phyloP scores from a whole-genome alignment of 2,113 vertebrate genomes.

The Mastomys coucha region DNA sequence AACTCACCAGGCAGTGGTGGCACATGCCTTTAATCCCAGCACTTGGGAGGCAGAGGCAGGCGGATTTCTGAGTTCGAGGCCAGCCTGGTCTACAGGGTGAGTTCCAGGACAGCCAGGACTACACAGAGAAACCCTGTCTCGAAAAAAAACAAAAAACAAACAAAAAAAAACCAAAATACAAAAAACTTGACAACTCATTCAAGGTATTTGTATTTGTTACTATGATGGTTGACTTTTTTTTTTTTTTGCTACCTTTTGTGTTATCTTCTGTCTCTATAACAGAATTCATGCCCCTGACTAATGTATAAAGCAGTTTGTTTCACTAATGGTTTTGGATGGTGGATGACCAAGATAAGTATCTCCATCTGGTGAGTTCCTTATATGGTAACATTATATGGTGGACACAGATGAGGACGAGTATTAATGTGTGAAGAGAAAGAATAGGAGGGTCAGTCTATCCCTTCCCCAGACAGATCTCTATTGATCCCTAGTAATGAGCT shows the following conservation, averaged over 20 bases:
- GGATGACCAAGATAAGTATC: neutral
- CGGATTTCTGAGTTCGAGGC: too few species aligned
- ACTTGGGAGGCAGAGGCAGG: too few species aligned
- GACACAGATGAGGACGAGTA: neutral
- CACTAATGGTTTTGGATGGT: neutral
- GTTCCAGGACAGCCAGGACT: too few species aligned
- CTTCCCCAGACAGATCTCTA: rapidly evolving
- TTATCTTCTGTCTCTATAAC: neutral
- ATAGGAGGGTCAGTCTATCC: neutral
- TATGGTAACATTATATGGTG: neutral
- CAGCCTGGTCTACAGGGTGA: too few species aligned
- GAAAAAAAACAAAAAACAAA: too few species aligned
- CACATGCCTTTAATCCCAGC: too few species aligned
- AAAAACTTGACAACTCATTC: conserved; percentile 22
- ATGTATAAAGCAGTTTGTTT: neutral
- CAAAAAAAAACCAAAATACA: too few species aligned
- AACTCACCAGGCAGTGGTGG: too few species aligned
- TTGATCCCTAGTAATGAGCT: neutral
- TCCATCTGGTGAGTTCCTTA: neutral
- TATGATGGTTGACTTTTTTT: conserved; percentile 15
- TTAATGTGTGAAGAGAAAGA: neutral
- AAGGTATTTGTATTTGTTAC: neutral
- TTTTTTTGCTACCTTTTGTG: neutral
- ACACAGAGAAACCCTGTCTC: too few species aligned
- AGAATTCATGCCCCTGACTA: neutral